Evolutionary conservation across 2,888 invertebrate genomes (phyloP).

Genomic region (Eupithecia subfuscata): DNA sequence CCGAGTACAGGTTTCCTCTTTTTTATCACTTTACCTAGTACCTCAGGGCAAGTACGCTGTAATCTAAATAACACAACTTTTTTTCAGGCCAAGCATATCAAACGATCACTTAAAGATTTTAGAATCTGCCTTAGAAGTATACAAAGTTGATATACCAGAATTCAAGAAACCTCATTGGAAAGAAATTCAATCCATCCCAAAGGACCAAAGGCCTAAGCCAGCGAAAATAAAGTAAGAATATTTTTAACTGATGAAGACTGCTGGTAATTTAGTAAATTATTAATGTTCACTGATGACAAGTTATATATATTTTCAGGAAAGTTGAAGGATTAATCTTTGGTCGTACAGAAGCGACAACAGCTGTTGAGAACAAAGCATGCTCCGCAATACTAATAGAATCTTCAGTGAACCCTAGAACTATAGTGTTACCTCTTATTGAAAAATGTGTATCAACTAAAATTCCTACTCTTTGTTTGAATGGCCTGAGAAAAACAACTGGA

Average conservation of each 20-base stretch:
- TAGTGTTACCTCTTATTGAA: slow-evolving; percentile 73
- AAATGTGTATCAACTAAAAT: slow-evolving; percentile 58
- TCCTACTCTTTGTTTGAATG: slow-evolving; percentile 69
- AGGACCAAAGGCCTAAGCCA: slow-evolving; percentile 68
- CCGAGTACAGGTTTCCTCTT: neutral
- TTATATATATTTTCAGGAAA: slow-evolving; percentile 60
- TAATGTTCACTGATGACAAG: neutral
- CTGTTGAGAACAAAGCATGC: slow-evolving; percentile 58
- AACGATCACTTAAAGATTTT: slow-evolving; percentile 56
- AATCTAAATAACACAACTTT: neutral
- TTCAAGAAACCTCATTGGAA: slow-evolving; percentile 73
- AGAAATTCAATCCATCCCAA: slow-evolving; percentile 67
- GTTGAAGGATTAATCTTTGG: slow-evolving; percentile 73
- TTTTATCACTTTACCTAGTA: neutral
- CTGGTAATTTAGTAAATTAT: neutral
- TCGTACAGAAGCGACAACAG: slow-evolving; percentile 62
- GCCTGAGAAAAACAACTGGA: slow-evolving; percentile 59
- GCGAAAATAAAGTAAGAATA: slow-evolving; percentile 63
- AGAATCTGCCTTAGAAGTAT: slow-evolving; percentile 52
- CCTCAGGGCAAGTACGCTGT: neutral
- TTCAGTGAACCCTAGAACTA: slow-evolving; percentile 66
- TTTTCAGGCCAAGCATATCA: slow-evolving; percentile 62
- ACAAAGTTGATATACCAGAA: slow-evolving; percentile 62
- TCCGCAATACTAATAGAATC: slow-evolving; percentile 72
- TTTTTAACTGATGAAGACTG: neutral